These are phyloP conservation scores for Augochlorella aurata DNA, from an alignment of 2,888 invertebrate genomes.

Conservation along the genomic window DNA sequence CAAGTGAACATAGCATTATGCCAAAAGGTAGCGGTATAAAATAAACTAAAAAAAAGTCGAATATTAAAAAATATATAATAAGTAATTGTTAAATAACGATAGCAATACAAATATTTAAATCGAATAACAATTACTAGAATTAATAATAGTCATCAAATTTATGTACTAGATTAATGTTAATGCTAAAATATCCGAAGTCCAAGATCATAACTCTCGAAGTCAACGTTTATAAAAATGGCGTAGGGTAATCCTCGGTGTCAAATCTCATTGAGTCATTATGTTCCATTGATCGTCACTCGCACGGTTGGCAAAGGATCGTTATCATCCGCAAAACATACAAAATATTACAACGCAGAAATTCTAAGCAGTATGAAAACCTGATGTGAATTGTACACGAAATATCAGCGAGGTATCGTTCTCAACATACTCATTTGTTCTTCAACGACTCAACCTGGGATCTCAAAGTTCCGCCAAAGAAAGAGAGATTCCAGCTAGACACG, in stretches of 20 bases:
- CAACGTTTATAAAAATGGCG: not conserved
- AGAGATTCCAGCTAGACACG: not conserved
- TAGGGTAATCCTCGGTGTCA: not conserved
- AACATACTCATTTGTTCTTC: constrained; percentile 10
- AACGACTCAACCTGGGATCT: not conserved
- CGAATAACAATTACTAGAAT: not conserved
- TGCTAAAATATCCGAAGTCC: not conserved
- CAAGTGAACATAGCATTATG: not conserved
- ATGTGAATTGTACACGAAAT: constrained; percentile 37
- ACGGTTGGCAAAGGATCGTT: not conserved
- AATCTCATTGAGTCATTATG: not conserved
- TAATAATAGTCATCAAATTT: not conserved
- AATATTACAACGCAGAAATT: constrained; percentile 6
- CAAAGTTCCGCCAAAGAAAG: not conserved
- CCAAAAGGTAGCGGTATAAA: not conserved
- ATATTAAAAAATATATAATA: not conserved
- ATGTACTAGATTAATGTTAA: not conserved
- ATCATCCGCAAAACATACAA: not conserved
- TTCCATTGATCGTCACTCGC: not conserved
- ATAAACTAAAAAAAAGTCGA: not conserved
- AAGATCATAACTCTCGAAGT: no score
- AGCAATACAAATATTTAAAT: not conserved
- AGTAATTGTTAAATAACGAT: not conserved
- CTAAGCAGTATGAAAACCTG: not conserved
- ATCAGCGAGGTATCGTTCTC: constrained; percentile 39